Conservation (phyloP, 2,888 invertebrate genomes). For the Balanococcus diminutus region DNA sequence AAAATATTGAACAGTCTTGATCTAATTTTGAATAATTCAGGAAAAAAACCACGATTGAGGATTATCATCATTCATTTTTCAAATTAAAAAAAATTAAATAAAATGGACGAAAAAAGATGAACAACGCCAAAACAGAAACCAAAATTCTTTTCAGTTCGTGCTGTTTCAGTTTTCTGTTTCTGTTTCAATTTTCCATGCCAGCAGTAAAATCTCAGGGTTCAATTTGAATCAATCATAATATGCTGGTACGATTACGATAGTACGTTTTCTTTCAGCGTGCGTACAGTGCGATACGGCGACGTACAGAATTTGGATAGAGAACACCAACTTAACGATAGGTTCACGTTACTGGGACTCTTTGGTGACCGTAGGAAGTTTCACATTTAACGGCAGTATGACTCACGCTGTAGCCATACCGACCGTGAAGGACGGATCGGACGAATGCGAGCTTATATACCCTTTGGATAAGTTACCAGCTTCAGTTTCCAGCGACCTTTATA, state of each 20-base stretch:
- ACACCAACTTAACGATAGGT: background rate
- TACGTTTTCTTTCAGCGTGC: background rate
- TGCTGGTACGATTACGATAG: background rate
- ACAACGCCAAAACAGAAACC: no score
- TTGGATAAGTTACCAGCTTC: background rate
- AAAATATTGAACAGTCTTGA: no score
- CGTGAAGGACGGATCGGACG: background rate
- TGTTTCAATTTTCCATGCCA: no score
- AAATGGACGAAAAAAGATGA: no score
- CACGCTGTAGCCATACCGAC: background rate
- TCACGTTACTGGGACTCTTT: background rate
- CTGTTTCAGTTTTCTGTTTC: no score
- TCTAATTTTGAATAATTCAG: no score
- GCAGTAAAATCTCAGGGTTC: no score
- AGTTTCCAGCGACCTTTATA: background rate
- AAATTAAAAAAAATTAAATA: no score
- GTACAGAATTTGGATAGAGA: background rate
- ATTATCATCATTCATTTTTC: no score
- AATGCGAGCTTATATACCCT: constrained; percentile 24
- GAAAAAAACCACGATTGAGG: no score
- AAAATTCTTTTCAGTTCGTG: no score
- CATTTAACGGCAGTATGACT: background rate
- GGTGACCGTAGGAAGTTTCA: background rate
- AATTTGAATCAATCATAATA: background rate
- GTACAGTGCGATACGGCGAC: background rate